Evolutionary conservation across 2,888 invertebrate species (phyloP).

Genomic region (Lottia gigantea): DNA sequence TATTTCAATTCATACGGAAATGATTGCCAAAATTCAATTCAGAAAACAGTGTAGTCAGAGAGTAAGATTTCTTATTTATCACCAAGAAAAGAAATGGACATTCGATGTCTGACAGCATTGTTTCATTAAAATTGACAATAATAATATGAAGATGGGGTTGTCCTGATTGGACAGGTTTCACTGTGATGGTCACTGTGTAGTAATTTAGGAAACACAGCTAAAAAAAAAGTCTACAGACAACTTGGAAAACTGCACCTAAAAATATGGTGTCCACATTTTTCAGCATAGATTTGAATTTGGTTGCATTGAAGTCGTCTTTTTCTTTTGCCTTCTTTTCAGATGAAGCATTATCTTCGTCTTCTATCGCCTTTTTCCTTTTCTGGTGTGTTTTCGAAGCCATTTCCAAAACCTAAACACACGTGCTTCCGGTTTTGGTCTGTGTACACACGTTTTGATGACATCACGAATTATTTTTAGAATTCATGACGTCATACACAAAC

Average conservation of each 20-base stretch:
- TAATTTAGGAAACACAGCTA: too few relatives aligned
- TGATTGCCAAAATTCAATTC: too few relatives aligned
- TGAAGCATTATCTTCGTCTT: neutral
- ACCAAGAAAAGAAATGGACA: too few relatives aligned
- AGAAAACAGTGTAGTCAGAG: too few relatives aligned
- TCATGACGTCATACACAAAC: constrained; percentile 13
- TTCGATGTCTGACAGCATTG: too few relatives aligned
- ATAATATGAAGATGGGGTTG: too few relatives aligned
- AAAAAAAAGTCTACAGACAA: too few relatives aligned
- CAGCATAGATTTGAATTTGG: constrained; percentile 44
- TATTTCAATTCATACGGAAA: too few relatives aligned
- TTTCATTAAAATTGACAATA: too few relatives aligned
- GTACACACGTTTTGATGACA: constrained; percentile 16
- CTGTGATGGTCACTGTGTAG: too few relatives aligned
- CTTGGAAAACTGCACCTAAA: constrained; percentile 27
- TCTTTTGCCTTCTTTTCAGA: constrained; percentile 19
- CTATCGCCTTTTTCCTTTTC: constrained; percentile 19
- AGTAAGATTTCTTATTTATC: too few relatives aligned
- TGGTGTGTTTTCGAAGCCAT: constrained; percentile 15
- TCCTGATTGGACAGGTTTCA: too few relatives aligned
- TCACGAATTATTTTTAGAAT: constrained; percentile 19
- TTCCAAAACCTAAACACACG: constrained; percentile 10
- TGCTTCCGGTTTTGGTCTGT: constrained; percentile 24
- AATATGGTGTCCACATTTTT: constrained; percentile 38
- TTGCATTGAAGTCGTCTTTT: constrained; percentile 36